A percentile compares a stretch with the other conserved stretches of the same genome.
Evolutionary conservation across 2,797 vertebrate species (phyloP).

Genomic region (Phoxinus dragarum): DNA sequence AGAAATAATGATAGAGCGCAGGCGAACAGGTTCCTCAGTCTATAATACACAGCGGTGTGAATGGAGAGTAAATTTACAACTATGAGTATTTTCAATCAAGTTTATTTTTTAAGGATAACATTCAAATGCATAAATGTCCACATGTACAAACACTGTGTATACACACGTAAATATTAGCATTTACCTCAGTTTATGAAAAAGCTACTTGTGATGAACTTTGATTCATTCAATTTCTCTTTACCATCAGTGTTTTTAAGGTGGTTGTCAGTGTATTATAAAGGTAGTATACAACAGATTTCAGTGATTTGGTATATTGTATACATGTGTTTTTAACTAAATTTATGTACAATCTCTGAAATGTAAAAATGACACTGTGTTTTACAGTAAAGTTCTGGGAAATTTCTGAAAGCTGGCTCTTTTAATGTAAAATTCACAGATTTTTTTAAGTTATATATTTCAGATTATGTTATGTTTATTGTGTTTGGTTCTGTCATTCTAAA

Average conservation of each 20-base stretch:
- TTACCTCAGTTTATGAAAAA: neutral
- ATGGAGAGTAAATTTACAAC: neutral
- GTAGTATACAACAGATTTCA: neutral
- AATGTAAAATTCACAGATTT: too few relatives aligned
- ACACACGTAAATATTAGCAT: neutral
- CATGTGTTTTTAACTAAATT: neutral
- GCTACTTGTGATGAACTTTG: neutral
- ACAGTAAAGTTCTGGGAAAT: too few relatives aligned
- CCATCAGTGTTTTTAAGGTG: neutral
- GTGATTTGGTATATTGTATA: neutral
- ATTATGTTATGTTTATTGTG: too few relatives aligned
- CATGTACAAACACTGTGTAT: conserved; percentile 1
- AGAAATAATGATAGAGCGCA: neutral
- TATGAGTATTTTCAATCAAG: neutral
- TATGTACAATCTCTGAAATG: neutral
- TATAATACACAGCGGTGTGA: neutral
- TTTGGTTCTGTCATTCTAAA: too few relatives aligned
- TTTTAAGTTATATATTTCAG: too few relatives aligned
- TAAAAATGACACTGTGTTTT: neutral
- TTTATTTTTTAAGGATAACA: neutral
- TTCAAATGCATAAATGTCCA: conserved; percentile 5
- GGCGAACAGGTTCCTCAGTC: neutral
- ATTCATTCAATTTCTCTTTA: neutral
- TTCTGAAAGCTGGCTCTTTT: too few relatives aligned
- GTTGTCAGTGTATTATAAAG: neutral